Base-by-base conservation (phyloP, 2,113 vertebrate species). In the Forbesichthys agassizii region DNA sequence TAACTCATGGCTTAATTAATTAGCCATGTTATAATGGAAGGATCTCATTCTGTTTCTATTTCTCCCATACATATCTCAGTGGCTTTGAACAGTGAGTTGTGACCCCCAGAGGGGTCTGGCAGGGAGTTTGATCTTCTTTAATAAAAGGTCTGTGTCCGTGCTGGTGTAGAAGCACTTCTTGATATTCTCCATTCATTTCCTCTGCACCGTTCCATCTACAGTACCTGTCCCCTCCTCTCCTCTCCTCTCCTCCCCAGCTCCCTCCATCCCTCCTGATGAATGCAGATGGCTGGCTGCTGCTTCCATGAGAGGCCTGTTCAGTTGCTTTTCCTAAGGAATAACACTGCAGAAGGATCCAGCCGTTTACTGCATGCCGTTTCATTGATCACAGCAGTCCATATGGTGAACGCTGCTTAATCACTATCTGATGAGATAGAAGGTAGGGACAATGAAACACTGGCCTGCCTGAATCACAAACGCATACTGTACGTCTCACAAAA, bases 251-350 rank as follows among this genome's bases (percentile, higher is more conserved):
- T 18, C 3, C 46, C 4, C 53, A 3, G 16, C 9, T 13, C 9
- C 14, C 16, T 20, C 69, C 27, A 51, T 47, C 36, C 18, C 61
- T 48, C 52, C 66, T 69, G 48, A 42, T 64, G 61, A 56, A 64
- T 64, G 61, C 73, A 66, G 65, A 68, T 58, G 61, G 49, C 18
- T 58, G 52, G 56, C 27, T 5, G 4, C 7, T 4, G 14, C 27
- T 67, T 70, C 49, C 63, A 10, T 59, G 64, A 77, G 64, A 77
- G 68, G 63, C 33, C 60, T 53, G 62, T 73, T 66, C 56, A 49
- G 1, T 56, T 69, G 62, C 52, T 33, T 9, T 59, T 52, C 66
- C 53, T 59, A 48, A 66, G 74, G 58, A 63, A 48, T 73, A 66
- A 53, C 1, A 42, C 47, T 58, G 55, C 54, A 12, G 62, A 33